phyloP scores from a whole-genome alignment of 2,113 vertebrate genomes.

The Nyctibius bracteatus region DNA sequence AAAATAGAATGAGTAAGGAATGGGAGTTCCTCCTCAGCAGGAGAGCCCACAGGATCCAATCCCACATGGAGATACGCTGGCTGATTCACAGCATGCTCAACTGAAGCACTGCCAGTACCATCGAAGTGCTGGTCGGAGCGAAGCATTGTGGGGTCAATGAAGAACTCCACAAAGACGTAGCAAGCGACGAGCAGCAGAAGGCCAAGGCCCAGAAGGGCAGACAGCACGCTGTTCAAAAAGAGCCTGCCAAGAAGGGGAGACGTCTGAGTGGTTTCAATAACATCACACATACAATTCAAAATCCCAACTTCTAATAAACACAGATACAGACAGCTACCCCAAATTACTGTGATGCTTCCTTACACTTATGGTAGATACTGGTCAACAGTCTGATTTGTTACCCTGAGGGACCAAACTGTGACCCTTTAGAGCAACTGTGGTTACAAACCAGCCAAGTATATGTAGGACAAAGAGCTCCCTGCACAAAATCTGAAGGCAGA shows the following conservation, averaged over 20 bases:
- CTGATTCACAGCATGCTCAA: background rate
- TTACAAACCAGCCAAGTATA: background rate
- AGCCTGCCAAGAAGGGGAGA: constrained; percentile 70
- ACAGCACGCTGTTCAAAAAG: constrained; percentile 88
- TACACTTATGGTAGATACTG: background rate
- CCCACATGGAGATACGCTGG: background rate
- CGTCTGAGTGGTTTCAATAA: background rate
- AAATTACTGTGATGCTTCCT: background rate
- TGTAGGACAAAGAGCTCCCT: background rate
- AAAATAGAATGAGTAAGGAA: background rate
- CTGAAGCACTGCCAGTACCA: constrained; percentile 66
- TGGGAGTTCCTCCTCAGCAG: background rate
- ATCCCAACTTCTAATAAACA: background rate
- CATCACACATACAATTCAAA: background rate
- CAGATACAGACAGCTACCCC: background rate
- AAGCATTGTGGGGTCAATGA: constrained; percentile 83
- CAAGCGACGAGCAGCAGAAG: constrained; percentile 83
- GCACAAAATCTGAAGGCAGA: background rate
- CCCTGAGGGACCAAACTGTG: background rate
- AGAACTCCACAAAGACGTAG: constrained; percentile 89
- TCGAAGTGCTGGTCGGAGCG: constrained; percentile 85
- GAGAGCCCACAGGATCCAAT: background rate
- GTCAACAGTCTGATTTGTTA: background rate
- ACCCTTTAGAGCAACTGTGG: background rate
- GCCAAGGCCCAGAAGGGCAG: constrained; percentile 85